These are phyloP conservation scores for Corythucha ciliata DNA, from an alignment of 2,888 invertebrate species.

Conservation along the genomic window DNA sequence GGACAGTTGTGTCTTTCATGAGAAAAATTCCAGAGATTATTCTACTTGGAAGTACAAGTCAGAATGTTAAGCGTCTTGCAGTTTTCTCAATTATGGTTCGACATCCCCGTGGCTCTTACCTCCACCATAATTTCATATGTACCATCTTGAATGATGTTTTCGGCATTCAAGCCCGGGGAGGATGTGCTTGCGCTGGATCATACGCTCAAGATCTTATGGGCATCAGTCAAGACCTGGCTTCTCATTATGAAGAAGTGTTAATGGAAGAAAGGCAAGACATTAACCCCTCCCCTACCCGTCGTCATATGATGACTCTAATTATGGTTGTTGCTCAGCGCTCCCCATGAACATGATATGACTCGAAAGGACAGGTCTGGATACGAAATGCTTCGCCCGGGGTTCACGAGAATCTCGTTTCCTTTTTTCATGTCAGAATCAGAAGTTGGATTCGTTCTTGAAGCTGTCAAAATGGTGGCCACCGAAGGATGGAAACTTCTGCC, in stretches of 20 bases:
- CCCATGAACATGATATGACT: too few species aligned
- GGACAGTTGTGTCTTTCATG: conserved; percentile 69
- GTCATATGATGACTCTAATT: too few species aligned
- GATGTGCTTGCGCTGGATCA: conserved; percentile 70
- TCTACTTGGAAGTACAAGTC: conserved; percentile 60
- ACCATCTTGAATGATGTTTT: conserved; percentile 83
- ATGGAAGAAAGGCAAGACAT: conserved; percentile 49
- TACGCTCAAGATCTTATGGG: conserved; percentile 79
- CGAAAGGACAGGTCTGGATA: too few species aligned
- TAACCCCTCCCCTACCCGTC: too few species aligned
- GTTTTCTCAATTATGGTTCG: conserved; percentile 79
- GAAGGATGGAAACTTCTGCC: conserved; percentile 84
- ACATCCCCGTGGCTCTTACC: conserved; percentile 68
- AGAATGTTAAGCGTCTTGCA: conserved; percentile 59
- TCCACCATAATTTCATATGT: conserved; percentile 80
- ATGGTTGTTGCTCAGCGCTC: too few species aligned
- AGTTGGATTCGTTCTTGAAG: conserved; percentile 71
- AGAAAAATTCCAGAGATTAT: conserved; percentile 70
- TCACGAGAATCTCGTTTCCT: conserved; percentile 73
- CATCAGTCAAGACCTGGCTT: conserved; percentile 65
- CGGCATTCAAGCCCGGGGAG: conserved; percentile 77
- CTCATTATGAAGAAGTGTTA: conserved; percentile 62
- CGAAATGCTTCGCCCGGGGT: conserved; percentile 76
- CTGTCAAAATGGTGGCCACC: conserved; percentile 75
- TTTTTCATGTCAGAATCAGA: conserved; percentile 74